These are phyloP conservation scores for Hylia prasina DNA, from an alignment of 2,113 vertebrate species.

Conservation along the genomic window DNA sequence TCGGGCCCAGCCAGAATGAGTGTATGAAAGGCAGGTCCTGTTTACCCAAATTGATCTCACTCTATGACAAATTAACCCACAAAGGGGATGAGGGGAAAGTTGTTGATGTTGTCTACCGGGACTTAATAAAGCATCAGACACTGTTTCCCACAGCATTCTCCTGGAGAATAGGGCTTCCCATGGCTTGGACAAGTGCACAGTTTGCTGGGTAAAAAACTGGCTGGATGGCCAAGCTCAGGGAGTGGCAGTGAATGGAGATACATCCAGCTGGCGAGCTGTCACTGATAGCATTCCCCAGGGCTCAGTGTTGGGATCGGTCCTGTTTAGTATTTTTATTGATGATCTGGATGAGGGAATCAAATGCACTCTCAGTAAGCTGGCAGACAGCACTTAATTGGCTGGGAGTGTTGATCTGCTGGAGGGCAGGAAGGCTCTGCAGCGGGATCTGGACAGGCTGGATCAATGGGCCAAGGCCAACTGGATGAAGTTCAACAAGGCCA, in stretches of 20 bases:
- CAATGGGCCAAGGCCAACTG: fast-evolving
- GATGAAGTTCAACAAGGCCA: neutral
- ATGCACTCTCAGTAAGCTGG: neutral
- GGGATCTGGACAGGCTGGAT: neutral
- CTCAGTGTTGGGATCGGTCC: neutral
- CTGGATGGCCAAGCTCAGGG: neutral
- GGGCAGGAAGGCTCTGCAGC: neutral
- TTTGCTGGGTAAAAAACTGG: neutral
- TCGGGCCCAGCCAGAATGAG: neutral
- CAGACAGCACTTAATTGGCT: neutral
- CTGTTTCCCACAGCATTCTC: neutral
- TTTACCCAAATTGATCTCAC: neutral
- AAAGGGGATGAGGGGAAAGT: neutral
- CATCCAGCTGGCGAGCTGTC: fast-evolving
- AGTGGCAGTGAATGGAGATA: neutral
- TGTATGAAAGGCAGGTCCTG: neutral
- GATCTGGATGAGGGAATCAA: neutral
- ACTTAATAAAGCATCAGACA: neutral
- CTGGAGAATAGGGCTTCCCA: neutral
- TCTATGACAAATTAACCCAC: neutral
- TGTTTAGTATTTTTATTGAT: neutral
- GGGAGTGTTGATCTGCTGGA: neutral
- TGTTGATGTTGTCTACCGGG: neutral
- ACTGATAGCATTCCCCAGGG: neutral
- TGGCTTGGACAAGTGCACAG: neutral